Percentiles rank a stretch among this genome's conserved stretches.
Conservation (phyloP, 1,140 invertebrate species). For the Anastrepha obliqua region DNA sequence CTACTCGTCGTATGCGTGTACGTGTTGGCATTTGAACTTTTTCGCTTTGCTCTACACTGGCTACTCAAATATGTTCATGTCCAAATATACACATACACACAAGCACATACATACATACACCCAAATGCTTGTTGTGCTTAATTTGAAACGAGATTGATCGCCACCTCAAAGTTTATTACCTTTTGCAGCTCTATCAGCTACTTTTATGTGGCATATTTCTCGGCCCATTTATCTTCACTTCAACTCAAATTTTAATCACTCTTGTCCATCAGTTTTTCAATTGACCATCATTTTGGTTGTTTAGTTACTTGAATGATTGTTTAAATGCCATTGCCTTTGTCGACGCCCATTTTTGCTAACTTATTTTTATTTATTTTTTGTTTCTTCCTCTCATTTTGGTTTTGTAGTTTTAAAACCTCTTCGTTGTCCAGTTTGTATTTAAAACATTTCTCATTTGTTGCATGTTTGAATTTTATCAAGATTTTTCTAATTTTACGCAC, state of each 20-base stretch:
- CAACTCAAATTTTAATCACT: slow-evolving; percentile 3
- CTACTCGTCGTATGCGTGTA: neutral
- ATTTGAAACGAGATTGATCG: slow-evolving; percentile 42
- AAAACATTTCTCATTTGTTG: slow-evolving; percentile 35
- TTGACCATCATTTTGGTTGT: slow-evolving; percentile 45
- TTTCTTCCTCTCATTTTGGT: neutral
- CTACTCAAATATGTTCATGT: neutral
- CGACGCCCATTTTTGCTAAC: slow-evolving; percentile 18
- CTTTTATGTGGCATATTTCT: slow-evolving; percentile 43
- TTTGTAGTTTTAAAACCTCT: neutral
- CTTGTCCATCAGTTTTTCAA: neutral
- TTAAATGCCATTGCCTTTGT: slow-evolving; percentile 47
- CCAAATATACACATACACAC: neutral
- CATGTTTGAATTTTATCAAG: slow-evolving; percentile 49
- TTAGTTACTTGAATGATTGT: slow-evolving; percentile 42
- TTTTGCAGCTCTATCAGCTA: neutral
- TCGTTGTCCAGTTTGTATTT: neutral
- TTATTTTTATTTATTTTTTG: neutral
- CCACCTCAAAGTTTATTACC: slow-evolving; percentile 17
- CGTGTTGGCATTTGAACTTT: slow-evolving; percentile 39
- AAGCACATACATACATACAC: no score
- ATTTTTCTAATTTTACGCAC: slow-evolving; percentile 45
- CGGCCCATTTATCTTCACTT: slow-evolving; percentile 47
- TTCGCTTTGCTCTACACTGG: neutral
- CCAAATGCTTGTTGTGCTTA: neutral